A percentile compares a stretch with the other conserved stretches of the same genome.
phyloP scores from a whole-genome alignment of 2,113 vertebrate species.

The Elephas maximus region DNA sequence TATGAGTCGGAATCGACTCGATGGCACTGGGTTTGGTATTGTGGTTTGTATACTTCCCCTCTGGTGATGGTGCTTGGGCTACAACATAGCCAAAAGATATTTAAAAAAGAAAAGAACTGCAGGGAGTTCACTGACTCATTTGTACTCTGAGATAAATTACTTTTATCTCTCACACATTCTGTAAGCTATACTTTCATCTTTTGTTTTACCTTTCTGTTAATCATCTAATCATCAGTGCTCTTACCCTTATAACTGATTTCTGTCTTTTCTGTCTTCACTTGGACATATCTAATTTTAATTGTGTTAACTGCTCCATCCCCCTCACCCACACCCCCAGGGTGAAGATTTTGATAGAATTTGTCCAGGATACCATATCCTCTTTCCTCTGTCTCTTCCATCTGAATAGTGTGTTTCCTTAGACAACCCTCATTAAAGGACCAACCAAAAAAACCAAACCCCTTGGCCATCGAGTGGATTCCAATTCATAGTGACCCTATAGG shows the following conservation, averaged over 20 bases:
- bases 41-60: not conserved
- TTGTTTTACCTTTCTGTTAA: not conserved
- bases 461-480: too few relatives aligned
- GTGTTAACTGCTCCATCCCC: not conserved
- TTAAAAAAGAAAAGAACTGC: not conserved
- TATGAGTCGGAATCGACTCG: too few relatives aligned
- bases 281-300: not conserved
- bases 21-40: too few relatives aligned
- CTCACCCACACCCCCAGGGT: not conserved
- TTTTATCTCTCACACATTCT: not conserved
- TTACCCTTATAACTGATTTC: not conserved
- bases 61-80: not conserved
- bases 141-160: not conserved
- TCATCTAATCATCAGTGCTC: not conserved
- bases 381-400: not conserved
- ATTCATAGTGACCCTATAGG: too few relatives aligned
- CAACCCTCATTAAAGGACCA: not conserved
- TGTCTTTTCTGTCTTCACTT: not conserved
- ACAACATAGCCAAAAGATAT: not conserved
- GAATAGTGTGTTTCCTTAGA: not conserved
- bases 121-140: not conserved
- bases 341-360: not conserved
- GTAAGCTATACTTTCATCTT: not conserved
- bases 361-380: not conserved
- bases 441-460: too few relatives aligned